These are phyloP conservation scores for Zaprionus ghesquierei DNA, from an alignment of 1,140 invertebrate genomes.

Conservation along the genomic window DNA sequence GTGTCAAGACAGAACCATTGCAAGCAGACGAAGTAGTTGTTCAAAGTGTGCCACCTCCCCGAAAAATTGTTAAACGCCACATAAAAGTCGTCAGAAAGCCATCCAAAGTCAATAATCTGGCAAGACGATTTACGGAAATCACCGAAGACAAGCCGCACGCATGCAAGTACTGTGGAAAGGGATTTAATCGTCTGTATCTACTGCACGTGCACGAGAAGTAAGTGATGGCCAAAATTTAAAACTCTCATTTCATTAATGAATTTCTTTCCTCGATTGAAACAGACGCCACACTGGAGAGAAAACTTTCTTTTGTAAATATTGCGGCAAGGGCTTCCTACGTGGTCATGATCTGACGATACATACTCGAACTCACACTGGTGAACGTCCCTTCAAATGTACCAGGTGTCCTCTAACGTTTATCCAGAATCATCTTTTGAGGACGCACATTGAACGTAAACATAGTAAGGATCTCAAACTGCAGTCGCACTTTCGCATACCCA, in stretches of 20 bases:
- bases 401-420: constrained; percentile 21
- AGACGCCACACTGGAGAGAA: constrained; percentile 31
- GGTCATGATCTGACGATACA: constrained; percentile 34
- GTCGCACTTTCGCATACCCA: not conserved
- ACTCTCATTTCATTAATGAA: not conserved
- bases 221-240: not conserved
- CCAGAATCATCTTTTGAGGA: constrained; percentile 21
- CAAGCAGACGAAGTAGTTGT: not conserved
- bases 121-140: not conserved
- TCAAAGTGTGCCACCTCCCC: not conserved
- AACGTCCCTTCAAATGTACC: constrained; percentile 34
- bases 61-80: not conserved
- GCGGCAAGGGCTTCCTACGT: constrained; percentile 29
- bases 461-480: constrained; percentile 5
- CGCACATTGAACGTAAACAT: constrained; percentile 3
- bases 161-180: constrained; percentile 23
- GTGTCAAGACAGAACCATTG: constrained; percentile 16
- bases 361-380: constrained; percentile 27
- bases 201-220: constrained; percentile 25
- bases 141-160: not conserved
- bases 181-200: constrained; percentile 5
- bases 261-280: not conserved
- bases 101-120: not conserved
- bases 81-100: not conserved
- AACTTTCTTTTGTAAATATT: constrained; percentile 17